A percentile compares a stretch with the other conserved stretches of the same genome.
phyloP scores from a whole-genome alignment of 2,113 vertebrate species.

The Burhinus oedicnemus region DNA sequence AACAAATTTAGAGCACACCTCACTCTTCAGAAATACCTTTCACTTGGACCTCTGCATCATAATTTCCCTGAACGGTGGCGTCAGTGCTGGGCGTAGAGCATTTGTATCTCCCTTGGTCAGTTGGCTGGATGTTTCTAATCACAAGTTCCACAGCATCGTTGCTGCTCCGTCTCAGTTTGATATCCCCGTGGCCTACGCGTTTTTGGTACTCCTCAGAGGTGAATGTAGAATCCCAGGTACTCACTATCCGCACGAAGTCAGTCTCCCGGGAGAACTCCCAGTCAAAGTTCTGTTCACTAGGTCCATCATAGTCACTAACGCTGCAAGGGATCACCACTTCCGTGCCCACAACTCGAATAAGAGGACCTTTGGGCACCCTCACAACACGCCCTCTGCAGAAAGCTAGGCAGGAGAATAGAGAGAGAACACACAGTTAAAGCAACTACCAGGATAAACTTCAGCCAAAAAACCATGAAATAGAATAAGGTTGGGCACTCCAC shows the following conservation, averaged over 20 bases:
- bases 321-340: conserved; percentile 87
- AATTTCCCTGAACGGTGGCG: conserved; percentile 87
- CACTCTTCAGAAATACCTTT: conserved; percentile 80
- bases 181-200: conserved; percentile 79
- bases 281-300: conserved; percentile 92
- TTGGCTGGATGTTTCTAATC: conserved; percentile 77
- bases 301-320: conserved; percentile 88
- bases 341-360: conserved; percentile 87
- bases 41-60: conserved; percentile 86
- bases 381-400: conserved; percentile 83
- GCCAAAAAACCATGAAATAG: neutral
- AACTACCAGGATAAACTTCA: neutral
- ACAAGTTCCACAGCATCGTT: conserved; percentile 87
- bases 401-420: conserved; percentile 60
- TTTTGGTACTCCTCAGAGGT: conserved; percentile 75
- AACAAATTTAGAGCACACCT: conserved; percentile 24
- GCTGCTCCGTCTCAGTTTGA: conserved; percentile 76
- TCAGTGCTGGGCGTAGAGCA: conserved; percentile 94
- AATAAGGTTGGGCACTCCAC: neutral
- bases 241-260: conserved; percentile 78
- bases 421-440: neutral
- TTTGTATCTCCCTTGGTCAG: conserved; percentile 85
- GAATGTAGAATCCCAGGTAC: conserved; percentile 87
- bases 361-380: conserved; percentile 82
- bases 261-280: conserved; percentile 80